Base-by-base conservation (phyloP, 1,140 invertebrate genomes). In the Heterodera carotae region DNA sequence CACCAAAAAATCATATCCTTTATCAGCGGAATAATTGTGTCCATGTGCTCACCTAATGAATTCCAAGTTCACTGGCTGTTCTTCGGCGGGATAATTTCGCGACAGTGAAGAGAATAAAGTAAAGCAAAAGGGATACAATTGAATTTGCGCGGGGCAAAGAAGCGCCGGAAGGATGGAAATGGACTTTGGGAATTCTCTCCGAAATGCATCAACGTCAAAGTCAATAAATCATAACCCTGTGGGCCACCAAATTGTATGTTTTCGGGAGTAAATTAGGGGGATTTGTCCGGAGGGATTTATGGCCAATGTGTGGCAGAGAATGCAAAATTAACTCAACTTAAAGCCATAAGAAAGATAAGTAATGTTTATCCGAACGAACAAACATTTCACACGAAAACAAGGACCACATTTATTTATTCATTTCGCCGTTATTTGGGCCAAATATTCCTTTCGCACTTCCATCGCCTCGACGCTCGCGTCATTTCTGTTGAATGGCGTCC, bases 401-500 rank as follows among this genome's bases (percentile, higher is more conserved):
- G 22, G 12, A 56, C 48, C 15, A 53, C 18, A 25, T 2, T 76
- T 56, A 73, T 56, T 76, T 48, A 76, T 59, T 66, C n/a, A 68
- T 66, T 33, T 8, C 70, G 68, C 60, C 48, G 60, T 48, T 31
- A 27, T 76, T 43, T 75, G 29, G 39, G 64, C 31, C 48, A 76
- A 64, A 69, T 83, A 83, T 25, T 68, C 43, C n/a, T 72, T 29
- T 25, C 84, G 60, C 18, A 72, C 69, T 31, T 77, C 25, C 81
- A 83, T 85, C n/a, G 25, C 60, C 12, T 83, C 82, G 4, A 7
- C 76, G 18, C 94, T 89, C 86, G 96, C 94, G 18, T 92, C 92
- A 4, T 94, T 94, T 76, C 94, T 90, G 88, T 96, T 95, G 85
- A 94, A 90, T 0, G 95, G 92, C 0, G 92, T 90, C 95, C 95